Evolutionary conservation across 2,797 vertebrate species (phyloP).

Genomic region (Varecia variegata): DNA sequence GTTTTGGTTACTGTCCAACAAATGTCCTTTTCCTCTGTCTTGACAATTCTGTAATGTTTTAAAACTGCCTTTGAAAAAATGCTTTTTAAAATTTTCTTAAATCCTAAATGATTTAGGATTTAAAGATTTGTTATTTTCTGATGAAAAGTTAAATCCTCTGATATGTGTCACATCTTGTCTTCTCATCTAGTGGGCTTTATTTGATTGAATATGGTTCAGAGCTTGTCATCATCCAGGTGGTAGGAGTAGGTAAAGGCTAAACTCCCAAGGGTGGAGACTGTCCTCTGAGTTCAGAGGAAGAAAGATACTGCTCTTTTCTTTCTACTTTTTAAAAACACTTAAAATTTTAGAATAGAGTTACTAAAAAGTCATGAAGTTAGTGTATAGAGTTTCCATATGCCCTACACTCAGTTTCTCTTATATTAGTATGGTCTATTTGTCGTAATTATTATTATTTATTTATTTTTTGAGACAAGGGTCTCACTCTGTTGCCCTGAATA

Average conservation of each 20-base stretch:
- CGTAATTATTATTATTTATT: not conserved
- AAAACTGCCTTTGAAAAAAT: not conserved
- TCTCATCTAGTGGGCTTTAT: not conserved
- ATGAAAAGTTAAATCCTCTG: slow-evolving; percentile 9
- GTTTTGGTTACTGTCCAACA: not conserved
- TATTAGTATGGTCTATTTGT: not conserved
- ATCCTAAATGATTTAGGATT: slow-evolving; percentile 24
- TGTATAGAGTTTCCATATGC: not conserved
- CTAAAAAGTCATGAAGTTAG: not conserved
- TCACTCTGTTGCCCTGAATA: too few species aligned
- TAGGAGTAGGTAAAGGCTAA: not conserved
- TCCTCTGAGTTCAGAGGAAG: slow-evolving; percentile 16
- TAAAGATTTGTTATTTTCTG: not conserved
- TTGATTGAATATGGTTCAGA: slow-evolving; percentile 13
- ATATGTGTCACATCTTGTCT: not conserved
- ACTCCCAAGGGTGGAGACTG: not conserved
- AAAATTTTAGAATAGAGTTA: slow-evolving; percentile 29
- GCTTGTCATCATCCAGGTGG: not conserved
- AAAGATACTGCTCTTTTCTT: not conserved
- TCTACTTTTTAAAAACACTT: slow-evolving; percentile 16
- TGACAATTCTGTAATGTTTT: slow-evolving; percentile 39
- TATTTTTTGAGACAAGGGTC: too few species aligned
- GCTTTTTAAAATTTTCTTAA: slow-evolving; percentile 10
- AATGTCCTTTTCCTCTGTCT: slow-evolving; percentile 38
- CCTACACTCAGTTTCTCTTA: not conserved